phyloP scores from a whole-genome alignment of 1,140 invertebrate genomes.

The Stegodyphus mimosarum region DNA sequence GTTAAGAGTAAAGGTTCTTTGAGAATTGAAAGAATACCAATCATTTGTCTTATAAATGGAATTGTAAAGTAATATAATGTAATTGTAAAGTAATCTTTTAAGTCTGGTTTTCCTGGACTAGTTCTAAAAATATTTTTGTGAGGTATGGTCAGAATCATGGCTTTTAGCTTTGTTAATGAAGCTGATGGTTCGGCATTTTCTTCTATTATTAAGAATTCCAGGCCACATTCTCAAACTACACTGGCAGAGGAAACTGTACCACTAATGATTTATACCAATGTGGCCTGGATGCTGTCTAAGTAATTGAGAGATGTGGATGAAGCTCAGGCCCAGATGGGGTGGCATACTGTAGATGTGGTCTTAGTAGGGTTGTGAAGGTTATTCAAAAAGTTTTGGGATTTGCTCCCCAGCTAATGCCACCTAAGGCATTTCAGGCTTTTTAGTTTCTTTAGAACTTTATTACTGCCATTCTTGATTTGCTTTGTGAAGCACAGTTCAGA shows the following conservation, averaged over 20 bases:
- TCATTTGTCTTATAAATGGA: no score
- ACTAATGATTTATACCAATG: background rate
- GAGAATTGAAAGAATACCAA: no score
- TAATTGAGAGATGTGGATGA: background rate
- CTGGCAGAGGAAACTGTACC: background rate
- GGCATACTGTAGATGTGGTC: background rate
- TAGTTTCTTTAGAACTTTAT: background rate
- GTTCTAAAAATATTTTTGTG: no score
- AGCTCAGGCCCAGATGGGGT: background rate
- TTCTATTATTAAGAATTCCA: background rate
- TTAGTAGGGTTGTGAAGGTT: background rate
- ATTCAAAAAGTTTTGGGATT: background rate
- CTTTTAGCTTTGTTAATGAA: no score
- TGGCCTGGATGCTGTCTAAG: background rate
- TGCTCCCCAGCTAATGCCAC: background rate
- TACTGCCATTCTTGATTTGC: background rate
- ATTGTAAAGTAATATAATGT: no score
- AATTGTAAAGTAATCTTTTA: no score
- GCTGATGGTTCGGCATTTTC: background rate
- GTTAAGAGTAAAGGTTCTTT: no score
- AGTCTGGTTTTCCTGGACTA: no score
- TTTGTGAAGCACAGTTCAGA: background rate
- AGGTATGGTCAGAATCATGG: no score
- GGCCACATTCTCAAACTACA: no score
- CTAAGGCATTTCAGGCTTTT: background rate